Evolutionary conservation across 2,797 vertebrate genomes (phyloP), one percentile per base, ranked within the genome.

Genomic region (Lepus oiostolus): DNA sequence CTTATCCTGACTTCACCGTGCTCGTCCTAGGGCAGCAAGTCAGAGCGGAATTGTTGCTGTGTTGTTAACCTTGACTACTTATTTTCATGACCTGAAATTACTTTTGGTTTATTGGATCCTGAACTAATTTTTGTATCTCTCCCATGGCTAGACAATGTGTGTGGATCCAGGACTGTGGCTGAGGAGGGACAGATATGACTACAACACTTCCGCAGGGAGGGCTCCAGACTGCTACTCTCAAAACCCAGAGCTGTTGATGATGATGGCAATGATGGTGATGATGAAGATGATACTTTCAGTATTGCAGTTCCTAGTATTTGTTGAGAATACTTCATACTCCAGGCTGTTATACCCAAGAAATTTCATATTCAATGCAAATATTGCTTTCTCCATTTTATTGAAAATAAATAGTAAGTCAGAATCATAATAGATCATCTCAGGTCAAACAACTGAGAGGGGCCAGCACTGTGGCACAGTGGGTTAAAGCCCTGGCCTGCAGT

Each of bases 1-100:
- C 77, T 42, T 80, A 58, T 42, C 74, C 42, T 60, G 32, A 35
- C 28, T 35, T 13, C 14, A 21, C 28, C 52, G 3, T 87, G 32
- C 22, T 89, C 32, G 91, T 90, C 28, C 38, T n/a, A 85, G 28
- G n/a, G 83, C 38, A 90, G 47, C 74, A 35, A 42, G 32, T 85
- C 2, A 2, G 72, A 81, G 67, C 11, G 50, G 1, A 16, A 2
- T 30, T 50, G 89, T 38, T 76, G 32, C 35, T 90, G 60, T 30
- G 17, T 28, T 74, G 22, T 68, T 85, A 52, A 81, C 47, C 85
- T 19, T 71, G 62, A 70, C 62, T 54, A 28, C 16, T 65, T 58
- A 6, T 47, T 14, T 50, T 96, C 21, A 42, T 90, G 58, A 60
- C 7, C 32, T 87, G 87, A 35, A 38, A 28, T 81, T 82, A 32